Conservation (phyloP, 23 tunicate genomes). For the Diplosoma virens region DNA sequence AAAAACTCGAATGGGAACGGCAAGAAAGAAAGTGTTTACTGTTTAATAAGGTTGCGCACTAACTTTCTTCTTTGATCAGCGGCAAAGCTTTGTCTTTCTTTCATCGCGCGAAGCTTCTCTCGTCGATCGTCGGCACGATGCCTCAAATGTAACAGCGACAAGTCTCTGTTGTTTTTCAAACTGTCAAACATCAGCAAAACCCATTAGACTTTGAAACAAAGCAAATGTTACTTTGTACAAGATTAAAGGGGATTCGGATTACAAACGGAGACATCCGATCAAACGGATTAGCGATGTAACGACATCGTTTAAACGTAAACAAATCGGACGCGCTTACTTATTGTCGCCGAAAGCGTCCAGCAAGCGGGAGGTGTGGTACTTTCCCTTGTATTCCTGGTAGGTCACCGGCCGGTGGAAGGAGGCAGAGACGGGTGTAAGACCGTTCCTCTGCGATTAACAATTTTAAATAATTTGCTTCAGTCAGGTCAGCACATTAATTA, state of each 20-base stretch:
- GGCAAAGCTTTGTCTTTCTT: slow-evolving; percentile 18
- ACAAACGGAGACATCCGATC: not conserved
- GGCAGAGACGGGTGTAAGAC: slow-evolving; percentile 64
- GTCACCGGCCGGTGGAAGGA: slow-evolving; percentile 56
- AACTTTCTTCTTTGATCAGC: slow-evolving; percentile 60
- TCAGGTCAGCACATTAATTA: too few relatives aligned
- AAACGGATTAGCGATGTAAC: not conserved
- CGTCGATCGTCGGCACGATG: slow-evolving; percentile 20
- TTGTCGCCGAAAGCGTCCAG: slow-evolving; percentile 2
- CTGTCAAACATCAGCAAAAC: not conserved
- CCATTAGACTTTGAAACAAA: not conserved
- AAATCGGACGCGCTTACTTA: slow-evolving; percentile 1
- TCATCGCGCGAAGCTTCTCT: slow-evolving; percentile 36
- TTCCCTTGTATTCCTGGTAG: slow-evolving; percentile 50
- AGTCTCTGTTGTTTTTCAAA: slow-evolving; percentile 16
- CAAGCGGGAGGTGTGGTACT: slow-evolving; percentile 5
- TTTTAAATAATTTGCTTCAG: too few relatives aligned
- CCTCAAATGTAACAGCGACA: slow-evolving; percentile 35
- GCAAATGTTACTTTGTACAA: too few relatives aligned
- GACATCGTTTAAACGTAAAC: not conserved
- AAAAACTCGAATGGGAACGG: not conserved
- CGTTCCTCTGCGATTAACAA: slow-evolving; percentile 44
- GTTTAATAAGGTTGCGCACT: slow-evolving; percentile 48
- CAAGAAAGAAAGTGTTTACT: slow-evolving; percentile 10
- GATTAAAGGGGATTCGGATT: too few relatives aligned